Evolutionary conservation across 2,113 vertebrate genomes (phyloP), one percentile per base, ranked within the genome.

Genomic region (Raja brachyura): DNA sequence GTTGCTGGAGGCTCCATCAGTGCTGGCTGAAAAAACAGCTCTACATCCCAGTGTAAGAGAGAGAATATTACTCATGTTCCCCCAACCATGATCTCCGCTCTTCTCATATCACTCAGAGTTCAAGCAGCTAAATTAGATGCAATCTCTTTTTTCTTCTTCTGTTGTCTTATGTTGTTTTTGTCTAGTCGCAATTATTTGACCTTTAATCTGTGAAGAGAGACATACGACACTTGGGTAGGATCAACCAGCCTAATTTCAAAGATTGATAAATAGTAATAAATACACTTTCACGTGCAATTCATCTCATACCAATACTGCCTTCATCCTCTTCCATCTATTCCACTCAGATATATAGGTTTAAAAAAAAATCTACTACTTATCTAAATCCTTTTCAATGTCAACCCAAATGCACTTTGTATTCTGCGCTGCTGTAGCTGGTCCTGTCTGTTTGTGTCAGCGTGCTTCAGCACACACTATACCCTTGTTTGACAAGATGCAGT

Each of bases 181-280:
- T 54, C 90, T 28, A 13, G 68, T 73, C 73, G 33, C 66, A 73
- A 73, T 54, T 66, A 73, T 96, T 95, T 96, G 96, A 97, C 96
- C 96, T 97, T 97, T 96, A 95, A 96, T 97, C 95, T 94, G 93
- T 93, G 95, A 73, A 93, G 94, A 95, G 94, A 95, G 95, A 95
- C 95, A 95, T 95, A 94, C 94, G 93, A 94, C 61, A 94, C 94
- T 95, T 95, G 96, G 94, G 85, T 90, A 94, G 94, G 95, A 95
- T 96, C 96, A 95, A 95, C 96, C 95, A 96, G 96, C 95, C 96
- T 96, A 92, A 93, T 93, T 77, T 92, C 86, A 95, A 96, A 96
- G 95, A 96, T 95, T 96, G 96, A 96, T 97, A 97, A 96, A 94
- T 95, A 95, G 93, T 95, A 96, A 96, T 97, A 96, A 97, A 97